Percentiles rank a stretch among this genome's conserved stretches.
Evolutionary conservation across 2,888 invertebrate species (phyloP).

Genomic region (Lobophora halterata): DNA sequence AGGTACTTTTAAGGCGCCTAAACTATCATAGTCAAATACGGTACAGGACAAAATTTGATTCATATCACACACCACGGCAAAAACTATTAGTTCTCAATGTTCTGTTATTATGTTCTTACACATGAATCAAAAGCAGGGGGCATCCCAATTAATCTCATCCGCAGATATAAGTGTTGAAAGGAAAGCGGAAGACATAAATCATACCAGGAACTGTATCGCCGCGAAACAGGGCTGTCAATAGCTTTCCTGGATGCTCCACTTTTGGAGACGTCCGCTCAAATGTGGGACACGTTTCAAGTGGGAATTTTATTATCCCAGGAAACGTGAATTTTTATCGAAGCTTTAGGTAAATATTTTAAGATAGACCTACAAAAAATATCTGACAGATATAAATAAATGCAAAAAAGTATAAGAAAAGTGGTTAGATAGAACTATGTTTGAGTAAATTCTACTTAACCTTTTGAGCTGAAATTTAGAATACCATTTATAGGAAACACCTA

Average conservation of each 20-base stretch:
- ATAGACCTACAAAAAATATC: neutral
- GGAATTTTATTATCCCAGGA: slow-evolving; percentile 11
- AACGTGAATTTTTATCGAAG: slow-evolving; percentile 6
- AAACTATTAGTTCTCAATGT: no score
- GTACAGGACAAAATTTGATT: no score
- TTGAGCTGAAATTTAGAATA: no score
- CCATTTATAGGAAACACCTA: no score
- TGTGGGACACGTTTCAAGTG: slow-evolving; percentile 13
- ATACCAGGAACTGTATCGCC: slow-evolving; percentile 51
- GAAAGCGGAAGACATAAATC: slow-evolving; percentile 69
- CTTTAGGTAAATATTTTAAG: neutral
- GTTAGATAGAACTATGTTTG: no score
- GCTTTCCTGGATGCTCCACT: slow-evolving; percentile 19
- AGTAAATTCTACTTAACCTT: no score
- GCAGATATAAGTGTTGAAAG: slow-evolving; percentile 49
- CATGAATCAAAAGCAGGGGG: neutral
- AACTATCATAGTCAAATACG: no score
- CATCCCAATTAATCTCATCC: slow-evolving; percentile 23
- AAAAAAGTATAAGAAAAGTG: no score
- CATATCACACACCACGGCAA: no score
- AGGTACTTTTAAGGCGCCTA: no score
- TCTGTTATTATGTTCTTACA: neutral
- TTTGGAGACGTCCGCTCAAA: slow-evolving; percentile 12
- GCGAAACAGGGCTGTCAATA: slow-evolving; percentile 27
- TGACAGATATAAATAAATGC: no score